Percentiles rank a stretch among this genome's conserved stretches.
Evolutionary conservation across 2,888 invertebrate species (phyloP).

Genomic region (Drosophila nigricruria): DNA sequence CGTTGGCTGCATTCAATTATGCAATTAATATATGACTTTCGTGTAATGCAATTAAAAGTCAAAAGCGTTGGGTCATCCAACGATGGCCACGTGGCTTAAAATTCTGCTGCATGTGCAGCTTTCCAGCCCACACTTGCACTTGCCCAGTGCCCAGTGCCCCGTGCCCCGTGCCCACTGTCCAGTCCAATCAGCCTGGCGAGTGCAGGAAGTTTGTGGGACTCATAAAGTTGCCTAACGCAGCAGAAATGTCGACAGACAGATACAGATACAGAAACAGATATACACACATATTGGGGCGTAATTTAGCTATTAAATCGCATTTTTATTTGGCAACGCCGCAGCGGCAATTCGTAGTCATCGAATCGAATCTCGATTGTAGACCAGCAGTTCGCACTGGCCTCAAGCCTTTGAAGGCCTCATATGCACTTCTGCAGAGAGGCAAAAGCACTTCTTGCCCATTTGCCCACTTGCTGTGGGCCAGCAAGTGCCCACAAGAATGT

Average conservation of each 20-base stretch:
- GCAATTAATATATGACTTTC: conserved; percentile 81
- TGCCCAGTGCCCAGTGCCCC: conserved; percentile 1
- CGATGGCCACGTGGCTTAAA: conserved; percentile 40
- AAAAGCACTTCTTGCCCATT: conserved; percentile 64
- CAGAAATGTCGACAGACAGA: conserved; percentile 57
- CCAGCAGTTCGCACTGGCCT: conserved; percentile 1
- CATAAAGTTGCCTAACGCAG: conserved; percentile 78
- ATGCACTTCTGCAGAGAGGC: conserved; percentile 43
- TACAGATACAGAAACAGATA: conserved; percentile 8
- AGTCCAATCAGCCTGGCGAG: conserved; percentile 64
- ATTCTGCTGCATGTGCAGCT: conserved; percentile 69
- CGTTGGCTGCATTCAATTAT: conserved; percentile 67
- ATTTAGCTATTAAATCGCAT: conserved; percentile 80
- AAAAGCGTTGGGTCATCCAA: conserved; percentile 61
- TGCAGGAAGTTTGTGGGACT: conserved; percentile 39
- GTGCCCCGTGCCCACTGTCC: conserved; percentile 9
- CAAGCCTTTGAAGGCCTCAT: conserved; percentile 3
- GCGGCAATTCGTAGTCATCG: conserved; percentile 24
- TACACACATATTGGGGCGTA: conserved; percentile 50
- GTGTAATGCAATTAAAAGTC: conserved; percentile 82
- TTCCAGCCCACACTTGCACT: conserved; percentile 27
- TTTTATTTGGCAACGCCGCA: conserved; percentile 57
- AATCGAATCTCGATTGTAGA: conserved; percentile 5
- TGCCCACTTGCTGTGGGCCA: conserved; percentile 65
- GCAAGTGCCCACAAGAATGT: conserved; percentile 13